Evolutionary conservation across 2,888 invertebrate species (phyloP), one percentile per base, ranked within the genome.

Genomic region (Drosophila subquinaria): DNA sequence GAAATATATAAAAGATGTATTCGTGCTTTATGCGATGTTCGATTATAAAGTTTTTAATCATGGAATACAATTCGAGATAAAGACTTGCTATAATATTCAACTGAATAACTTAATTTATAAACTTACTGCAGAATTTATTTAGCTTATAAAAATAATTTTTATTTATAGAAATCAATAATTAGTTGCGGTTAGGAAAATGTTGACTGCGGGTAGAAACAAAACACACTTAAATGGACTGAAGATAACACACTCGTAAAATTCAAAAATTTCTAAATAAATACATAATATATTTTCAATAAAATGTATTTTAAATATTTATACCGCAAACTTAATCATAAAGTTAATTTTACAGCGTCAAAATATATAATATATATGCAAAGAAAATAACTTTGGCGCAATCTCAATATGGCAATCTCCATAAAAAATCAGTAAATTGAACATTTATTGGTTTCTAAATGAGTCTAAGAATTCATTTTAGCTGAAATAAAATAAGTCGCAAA

Each of bases 181-280:
- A 8, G 13, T 59, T 65, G 76, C 33, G 69, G 69, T 76, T 65
- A 27, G 30, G 10, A 17, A 59, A 17, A 59, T 53, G 8, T n/a
- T 45, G 10, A 42, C 48, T 59, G 75, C 79, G 63, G 79, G 61
- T 43, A 45, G 38, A 61, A 60, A 64, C 45, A 52, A 55, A 42
- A 10, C 42, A 2, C 15, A 4, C n/a, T n/a, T 11, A 66, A 61
- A 17, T 17, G 36, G 10, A 57, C 36, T 69, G 55, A n/a, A 55
- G 65, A 70, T 70, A 69, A 69, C 40, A 35, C 36, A 43, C 3
- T n/a, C 27, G 15, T 9, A 42, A 33, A 55, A 33, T 20, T 13
- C 6, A 17, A 20, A 33, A 57, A 50, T 15, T 23, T 35, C 42
- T 33, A 17, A 20, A 13, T 47, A n/a, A 57, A 15, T 38, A 3